These are phyloP conservation scores for Ispidina picta DNA, from an alignment of 2,797 vertebrate species.

Conservation along the genomic window DNA sequence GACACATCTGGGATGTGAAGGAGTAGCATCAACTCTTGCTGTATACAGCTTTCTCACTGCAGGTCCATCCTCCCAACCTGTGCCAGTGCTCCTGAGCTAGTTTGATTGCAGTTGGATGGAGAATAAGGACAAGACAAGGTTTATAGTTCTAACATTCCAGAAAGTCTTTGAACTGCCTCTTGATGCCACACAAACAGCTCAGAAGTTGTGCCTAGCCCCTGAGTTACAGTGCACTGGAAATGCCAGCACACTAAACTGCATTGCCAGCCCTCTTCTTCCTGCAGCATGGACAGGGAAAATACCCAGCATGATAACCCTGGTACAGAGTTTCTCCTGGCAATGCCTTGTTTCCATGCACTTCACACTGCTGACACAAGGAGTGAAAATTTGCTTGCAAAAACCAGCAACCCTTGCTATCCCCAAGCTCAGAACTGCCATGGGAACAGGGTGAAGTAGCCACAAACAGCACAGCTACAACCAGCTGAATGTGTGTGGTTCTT, in stretches of 20 bases:
- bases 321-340: background rate
- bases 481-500: background rate
- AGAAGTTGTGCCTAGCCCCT: background rate
- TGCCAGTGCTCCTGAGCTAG: background rate
- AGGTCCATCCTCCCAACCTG: background rate
- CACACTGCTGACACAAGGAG: background rate
- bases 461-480: background rate
- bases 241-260: background rate
- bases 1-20: background rate
- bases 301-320: background rate
- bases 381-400: background rate
- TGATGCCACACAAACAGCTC: background rate
- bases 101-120: background rate
- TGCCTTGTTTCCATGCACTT: background rate
- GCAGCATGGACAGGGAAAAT: background rate
- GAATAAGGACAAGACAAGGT: background rate
- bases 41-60: background rate
- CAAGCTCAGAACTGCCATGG: background rate
- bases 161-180: background rate
- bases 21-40: background rate
- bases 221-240: background rate
- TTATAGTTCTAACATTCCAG: background rate
- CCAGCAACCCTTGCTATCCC: background rate
- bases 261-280: background rate
- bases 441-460: background rate